Percentiles rank a stretch among this genome's conserved stretches.
These are phyloP conservation scores for Anguilla japonica DNA, from an alignment of 2,113 vertebrate species.

Conservation along the genomic window DNA sequence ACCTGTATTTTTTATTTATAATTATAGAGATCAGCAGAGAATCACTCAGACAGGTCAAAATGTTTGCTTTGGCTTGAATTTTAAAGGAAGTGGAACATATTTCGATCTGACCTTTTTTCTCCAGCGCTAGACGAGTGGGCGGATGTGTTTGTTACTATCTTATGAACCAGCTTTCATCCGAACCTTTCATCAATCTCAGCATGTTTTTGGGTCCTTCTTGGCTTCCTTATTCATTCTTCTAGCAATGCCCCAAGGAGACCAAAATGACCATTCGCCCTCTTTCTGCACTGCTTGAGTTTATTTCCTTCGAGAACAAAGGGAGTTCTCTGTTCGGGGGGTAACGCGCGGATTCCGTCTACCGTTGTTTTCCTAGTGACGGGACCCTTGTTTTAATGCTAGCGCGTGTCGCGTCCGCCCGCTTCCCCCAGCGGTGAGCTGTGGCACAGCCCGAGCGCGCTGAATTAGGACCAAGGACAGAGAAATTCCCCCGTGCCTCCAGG, in stretches of 20 bases:
- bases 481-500: conserved; percentile 24
- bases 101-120: too few species aligned
- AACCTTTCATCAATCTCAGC: too few species aligned
- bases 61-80: too few species aligned
- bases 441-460: conserved; percentile 10
- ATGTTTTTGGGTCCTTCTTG: too few species aligned
- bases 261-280: background rate
- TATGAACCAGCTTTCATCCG: too few species aligned
- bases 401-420: background rate
- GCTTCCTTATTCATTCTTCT: background rate
- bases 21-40: too few species aligned
- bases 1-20: too few species aligned
- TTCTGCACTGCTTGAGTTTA: background rate
- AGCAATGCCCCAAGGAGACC: background rate
- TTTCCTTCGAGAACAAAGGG: background rate
- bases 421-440: background rate
- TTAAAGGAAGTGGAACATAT: too few species aligned
- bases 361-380: background rate
- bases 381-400: background rate
- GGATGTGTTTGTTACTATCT: too few species aligned
- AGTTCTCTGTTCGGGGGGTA: background rate
- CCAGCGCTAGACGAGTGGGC: too few species aligned
- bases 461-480: conserved; percentile 56
- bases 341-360: background rate
- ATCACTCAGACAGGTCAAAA: too few species aligned